Base-by-base conservation (phyloP, 2,113 vertebrate genomes). In the Hemibagrus wyckioides region DNA sequence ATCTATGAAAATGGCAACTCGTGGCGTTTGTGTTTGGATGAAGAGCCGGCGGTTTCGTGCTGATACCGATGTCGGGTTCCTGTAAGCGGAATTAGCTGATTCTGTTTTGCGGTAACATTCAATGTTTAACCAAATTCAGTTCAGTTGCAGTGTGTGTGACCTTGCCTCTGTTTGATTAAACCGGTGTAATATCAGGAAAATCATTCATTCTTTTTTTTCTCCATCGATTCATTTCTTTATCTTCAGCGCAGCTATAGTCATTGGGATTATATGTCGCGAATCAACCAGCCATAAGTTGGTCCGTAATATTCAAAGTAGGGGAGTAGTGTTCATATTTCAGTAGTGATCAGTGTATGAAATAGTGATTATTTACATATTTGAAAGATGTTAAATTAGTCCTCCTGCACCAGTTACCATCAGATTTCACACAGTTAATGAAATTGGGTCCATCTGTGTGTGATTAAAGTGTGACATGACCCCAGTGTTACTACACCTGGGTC, bases 1-100 rank as follows among this genome's bases (percentile, higher is more conserved):
- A 80, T 80, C 52, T 80, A 56, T 39, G 77, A 52, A 79, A 79
- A 79, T 79, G 52, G 28, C 75, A n/a, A 44, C 23, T 48, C 11
- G 1, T 76, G 73, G n/a, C 15, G 6, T 17, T 50, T n/a, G 41
- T 41, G 71, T 75, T 75, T 17, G 28, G 25, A 41, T n/a, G n/a
- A 77, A 28, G 11, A 30, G 25, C 44, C 6, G 11, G 2, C 0
- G 41, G 28, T 14, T 75, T 48, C 28, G 23, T 0, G 41, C 9
- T 41, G 21, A 39, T 39, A 69, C 19, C 11, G 11, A 48, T 14
- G 33, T 33, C 63, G 33, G 63, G 13, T 39, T 69, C 36, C 36
- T 3, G 36, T 71, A 19, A 25, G 36, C 21, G 21, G 33, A 21
- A 69, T 36, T 39, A 21, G 17, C 30, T 41, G 11, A 73, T 41